phyloP scores from a whole-genome alignment of 2,113 vertebrate species.

The Stegastes partitus region DNA sequence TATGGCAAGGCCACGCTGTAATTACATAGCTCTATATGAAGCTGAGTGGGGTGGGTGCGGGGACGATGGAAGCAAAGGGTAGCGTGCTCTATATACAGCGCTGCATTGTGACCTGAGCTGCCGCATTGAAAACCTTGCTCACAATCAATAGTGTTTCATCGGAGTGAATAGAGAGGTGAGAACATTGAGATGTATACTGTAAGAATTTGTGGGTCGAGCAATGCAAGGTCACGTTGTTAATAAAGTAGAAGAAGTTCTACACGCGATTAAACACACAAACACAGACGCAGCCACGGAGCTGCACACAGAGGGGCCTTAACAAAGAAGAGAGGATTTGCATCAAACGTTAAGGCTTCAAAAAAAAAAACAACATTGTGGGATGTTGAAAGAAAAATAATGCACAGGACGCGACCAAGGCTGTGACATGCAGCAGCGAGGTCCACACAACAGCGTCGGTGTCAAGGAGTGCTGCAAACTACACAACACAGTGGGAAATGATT shows the following conservation, averaged over 20 bases:
- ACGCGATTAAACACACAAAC: not conserved
- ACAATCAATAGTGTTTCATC: conserved; percentile 55
- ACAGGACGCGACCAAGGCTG: no score
- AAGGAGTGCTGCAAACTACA: no score
- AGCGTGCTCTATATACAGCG: not conserved
- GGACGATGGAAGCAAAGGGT: conserved; percentile 8
- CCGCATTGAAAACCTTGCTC: conserved; percentile 35
- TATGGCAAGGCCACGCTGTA: conserved; percentile 64
- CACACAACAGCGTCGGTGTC: no score
- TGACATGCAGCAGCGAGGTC: no score
- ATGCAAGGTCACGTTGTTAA: conserved; percentile 16
- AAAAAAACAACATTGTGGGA: not conserved
- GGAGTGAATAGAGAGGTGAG: conserved; percentile 41
- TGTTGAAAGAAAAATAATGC: no score
- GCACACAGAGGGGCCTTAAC: not conserved
- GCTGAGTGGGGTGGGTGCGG: conserved; percentile 14
- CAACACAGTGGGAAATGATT: no score
- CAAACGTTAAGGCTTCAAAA: not conserved
- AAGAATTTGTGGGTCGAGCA: not conserved
- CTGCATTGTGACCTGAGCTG: conserved; percentile 54
- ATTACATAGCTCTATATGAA: conserved; percentile 70
- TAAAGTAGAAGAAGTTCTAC: not conserved
- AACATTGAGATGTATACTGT: not conserved
- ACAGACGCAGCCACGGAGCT: no score
- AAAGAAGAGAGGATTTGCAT: not conserved